phyloP scores from a whole-genome alignment of 2,888 invertebrate species.

The Andrena fulva region DNA sequence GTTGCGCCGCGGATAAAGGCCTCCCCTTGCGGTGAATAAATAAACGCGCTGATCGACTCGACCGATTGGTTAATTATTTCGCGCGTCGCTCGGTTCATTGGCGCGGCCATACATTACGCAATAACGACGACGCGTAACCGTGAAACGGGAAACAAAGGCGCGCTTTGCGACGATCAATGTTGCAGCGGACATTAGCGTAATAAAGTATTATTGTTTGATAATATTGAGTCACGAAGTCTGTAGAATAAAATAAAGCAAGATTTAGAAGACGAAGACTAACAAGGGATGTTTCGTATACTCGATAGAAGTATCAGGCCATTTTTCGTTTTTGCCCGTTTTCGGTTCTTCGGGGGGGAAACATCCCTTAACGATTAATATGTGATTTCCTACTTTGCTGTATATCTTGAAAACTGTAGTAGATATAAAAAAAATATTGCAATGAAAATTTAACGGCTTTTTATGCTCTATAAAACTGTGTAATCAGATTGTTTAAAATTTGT shows the following conservation, averaged over 20 bases:
- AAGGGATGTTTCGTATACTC: too few species aligned
- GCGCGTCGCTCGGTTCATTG: slow-evolving; percentile 25
- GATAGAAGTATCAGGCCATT: too few species aligned
- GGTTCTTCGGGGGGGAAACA: too few species aligned
- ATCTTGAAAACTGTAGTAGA: too few species aligned
- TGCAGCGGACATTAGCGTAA: slow-evolving; percentile 3
- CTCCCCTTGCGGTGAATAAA: slow-evolving; percentile 25
- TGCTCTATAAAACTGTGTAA: too few species aligned
- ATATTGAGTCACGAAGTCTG: not conserved
- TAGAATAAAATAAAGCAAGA: not conserved
- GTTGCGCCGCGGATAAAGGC: not conserved
- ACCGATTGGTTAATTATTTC: slow-evolving; percentile 56
- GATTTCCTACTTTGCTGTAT: too few species aligned
- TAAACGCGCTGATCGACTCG: slow-evolving; percentile 25
- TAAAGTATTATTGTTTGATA: not conserved
- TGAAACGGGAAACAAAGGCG: not conserved
- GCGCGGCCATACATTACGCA: slow-evolving; percentile 1
- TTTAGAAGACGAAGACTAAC: too few species aligned
- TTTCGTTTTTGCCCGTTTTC: too few species aligned
- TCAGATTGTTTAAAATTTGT: too few species aligned
- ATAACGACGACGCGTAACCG: slow-evolving; percentile 13
- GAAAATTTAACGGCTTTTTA: too few species aligned
- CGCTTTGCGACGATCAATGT: not conserved
- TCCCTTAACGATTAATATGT: too few species aligned
- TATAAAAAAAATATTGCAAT: too few species aligned